These are phyloP conservation scores for Cyanistes caeruleus DNA, from an alignment of 2,113 vertebrate species.

Conservation along the genomic window DNA sequence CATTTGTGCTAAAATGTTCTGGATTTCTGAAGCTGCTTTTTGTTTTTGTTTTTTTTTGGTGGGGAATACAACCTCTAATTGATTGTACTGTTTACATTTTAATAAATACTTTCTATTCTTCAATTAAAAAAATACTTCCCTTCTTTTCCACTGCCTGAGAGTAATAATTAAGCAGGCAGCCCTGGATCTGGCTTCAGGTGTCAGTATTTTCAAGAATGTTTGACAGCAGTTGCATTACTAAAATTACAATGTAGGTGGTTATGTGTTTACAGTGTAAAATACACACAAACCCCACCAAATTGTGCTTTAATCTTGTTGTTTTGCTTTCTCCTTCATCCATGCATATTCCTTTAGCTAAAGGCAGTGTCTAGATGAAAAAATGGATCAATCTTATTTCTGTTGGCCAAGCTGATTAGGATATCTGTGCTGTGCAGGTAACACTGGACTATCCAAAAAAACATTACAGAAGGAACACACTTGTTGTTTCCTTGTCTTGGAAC, in stretches of 20 bases:
- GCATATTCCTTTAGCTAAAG: not conserved
- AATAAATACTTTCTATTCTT: not conserved
- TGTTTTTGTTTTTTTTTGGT: not conserved
- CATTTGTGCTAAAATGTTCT: not conserved
- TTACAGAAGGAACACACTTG: not conserved
- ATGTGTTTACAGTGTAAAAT: not conserved
- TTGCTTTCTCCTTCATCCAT: not conserved
- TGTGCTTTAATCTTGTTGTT: not conserved
- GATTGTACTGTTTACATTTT: not conserved
- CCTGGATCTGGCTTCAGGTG: not conserved
- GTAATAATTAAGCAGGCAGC: not conserved
- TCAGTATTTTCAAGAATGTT: constrained; percentile 8
- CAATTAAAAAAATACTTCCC: not conserved
- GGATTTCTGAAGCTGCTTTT: not conserved
- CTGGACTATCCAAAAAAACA: not conserved
- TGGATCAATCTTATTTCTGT: not conserved
- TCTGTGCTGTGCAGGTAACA: not conserved
- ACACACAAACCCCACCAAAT: not conserved
- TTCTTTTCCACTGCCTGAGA: not conserved
- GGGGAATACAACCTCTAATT: not conserved
- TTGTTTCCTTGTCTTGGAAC: not conserved
- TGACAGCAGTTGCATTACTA: not conserved
- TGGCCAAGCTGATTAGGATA: not conserved
- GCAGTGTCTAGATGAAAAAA: not conserved
- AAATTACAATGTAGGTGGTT: not conserved